Percentiles rank a stretch among this genome's conserved stretches.
Conservation (phyloP, 2,888 invertebrate species). For the Troides helena region DNA sequence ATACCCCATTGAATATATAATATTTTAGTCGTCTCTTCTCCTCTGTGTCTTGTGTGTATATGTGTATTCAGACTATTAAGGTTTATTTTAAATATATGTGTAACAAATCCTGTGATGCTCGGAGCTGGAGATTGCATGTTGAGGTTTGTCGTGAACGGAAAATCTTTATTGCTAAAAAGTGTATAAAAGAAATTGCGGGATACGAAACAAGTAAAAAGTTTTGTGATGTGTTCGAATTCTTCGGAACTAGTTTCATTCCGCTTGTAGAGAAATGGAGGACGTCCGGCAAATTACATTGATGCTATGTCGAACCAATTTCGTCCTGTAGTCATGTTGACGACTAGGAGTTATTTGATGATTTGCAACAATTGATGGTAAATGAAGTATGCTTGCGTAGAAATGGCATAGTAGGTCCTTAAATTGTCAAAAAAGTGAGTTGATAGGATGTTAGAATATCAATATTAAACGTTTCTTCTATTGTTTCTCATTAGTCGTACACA, state of each 20-base stretch:
- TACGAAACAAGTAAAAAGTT: not conserved
- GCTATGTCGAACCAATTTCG: not conserved
- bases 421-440: too few species aligned
- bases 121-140: not conserved
- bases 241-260: not conserved
- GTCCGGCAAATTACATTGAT: not conserved
- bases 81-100: not conserved
- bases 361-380: not conserved
- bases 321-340: not conserved
- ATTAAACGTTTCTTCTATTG: too few species aligned
- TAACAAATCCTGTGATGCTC: not conserved
- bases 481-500: too few species aligned
- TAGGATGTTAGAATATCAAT: too few species aligned
- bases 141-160: not conserved
- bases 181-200: not conserved
- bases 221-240: not conserved
- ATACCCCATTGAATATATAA: too few species aligned
- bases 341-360: not conserved
- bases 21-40: too few species aligned
- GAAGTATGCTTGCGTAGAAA: too few species aligned
- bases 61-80: not conserved
- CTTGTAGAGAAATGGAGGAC: not conserved
- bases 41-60: too few species aligned
- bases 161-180: conserved; percentile 5
- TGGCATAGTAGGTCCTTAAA: too few species aligned